phyloP scores from a whole-genome alignment of 1,140 invertebrate species.

The Adoxophyes honmai region DNA sequence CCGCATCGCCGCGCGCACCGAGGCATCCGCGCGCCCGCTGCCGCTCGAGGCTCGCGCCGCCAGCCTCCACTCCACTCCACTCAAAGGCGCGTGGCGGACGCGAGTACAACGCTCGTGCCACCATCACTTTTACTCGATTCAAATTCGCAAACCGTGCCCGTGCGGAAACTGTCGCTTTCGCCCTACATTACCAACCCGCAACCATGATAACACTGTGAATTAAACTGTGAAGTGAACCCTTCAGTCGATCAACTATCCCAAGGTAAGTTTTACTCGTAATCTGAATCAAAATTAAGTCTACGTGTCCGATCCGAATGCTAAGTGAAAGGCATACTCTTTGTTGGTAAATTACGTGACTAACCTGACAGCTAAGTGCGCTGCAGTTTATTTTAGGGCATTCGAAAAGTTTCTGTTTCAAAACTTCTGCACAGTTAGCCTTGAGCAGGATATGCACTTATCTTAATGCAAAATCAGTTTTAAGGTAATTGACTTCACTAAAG shows the following conservation, averaged over 20 bases:
- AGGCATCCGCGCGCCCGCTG: constrained; percentile 18
- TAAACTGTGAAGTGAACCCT: constrained; percentile 34
- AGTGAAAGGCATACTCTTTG: constrained; percentile 73
- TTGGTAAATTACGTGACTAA: constrained; percentile 46
- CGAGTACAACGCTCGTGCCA: constrained; percentile 38
- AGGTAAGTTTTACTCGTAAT: constrained; percentile 49
- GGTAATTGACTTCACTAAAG: too few species aligned
- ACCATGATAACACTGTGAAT: constrained; percentile 61
- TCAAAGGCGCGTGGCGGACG: constrained; percentile 41
- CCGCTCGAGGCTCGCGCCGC: constrained; percentile 14
- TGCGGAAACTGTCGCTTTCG: constrained; percentile 64
- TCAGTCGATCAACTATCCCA: constrained; percentile 35
- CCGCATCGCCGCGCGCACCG: constrained; percentile 8
- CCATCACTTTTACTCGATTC: constrained; percentile 26
- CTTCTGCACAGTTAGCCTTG: too few species aligned
- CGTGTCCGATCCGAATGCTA: constrained; percentile 68
- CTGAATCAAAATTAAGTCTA: constrained; percentile 55
- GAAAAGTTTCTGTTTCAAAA: not conserved
- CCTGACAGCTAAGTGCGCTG: not conserved
- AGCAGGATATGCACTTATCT: too few species aligned
- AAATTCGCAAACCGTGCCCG: constrained; percentile 34
- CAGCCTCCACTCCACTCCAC: constrained; percentile 33
- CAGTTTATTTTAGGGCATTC: not conserved
- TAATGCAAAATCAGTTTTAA: too few species aligned
- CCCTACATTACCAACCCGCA: constrained; percentile 36